Evolutionary conservation across 2,797 vertebrate species (phyloP).

Genomic region (Glyptemys insculpta): DNA sequence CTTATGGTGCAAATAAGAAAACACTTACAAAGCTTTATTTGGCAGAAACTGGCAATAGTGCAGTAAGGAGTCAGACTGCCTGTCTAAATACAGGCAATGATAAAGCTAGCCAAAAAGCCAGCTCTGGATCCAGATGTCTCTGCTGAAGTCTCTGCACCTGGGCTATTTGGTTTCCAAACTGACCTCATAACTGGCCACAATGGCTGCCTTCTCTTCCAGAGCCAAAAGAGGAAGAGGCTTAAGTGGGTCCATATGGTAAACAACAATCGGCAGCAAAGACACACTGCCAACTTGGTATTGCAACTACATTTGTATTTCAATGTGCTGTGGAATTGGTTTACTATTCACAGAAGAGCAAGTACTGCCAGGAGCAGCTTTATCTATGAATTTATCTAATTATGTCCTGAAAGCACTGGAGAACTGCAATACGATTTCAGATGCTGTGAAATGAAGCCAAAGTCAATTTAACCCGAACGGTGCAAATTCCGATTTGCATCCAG

Average conservation of each 20-base stretch:
- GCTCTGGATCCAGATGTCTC: slow-evolving; percentile 74
- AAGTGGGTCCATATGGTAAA: slow-evolving; percentile 80
- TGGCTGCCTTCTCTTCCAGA: slow-evolving; percentile 63
- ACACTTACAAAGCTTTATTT: slow-evolving; percentile 27
- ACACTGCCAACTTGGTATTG: slow-evolving; percentile 70
- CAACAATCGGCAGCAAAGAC: slow-evolving; percentile 73
- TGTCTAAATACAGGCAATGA: slow-evolving; percentile 58
- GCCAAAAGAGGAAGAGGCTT: slow-evolving; percentile 77
- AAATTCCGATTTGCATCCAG: slow-evolving; percentile 45
- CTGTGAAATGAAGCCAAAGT: slow-evolving; percentile 73
- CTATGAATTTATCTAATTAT: slow-evolving; percentile 81
- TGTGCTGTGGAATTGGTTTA: slow-evolving; percentile 70
- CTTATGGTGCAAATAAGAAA: slow-evolving; percentile 34
- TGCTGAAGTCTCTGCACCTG: slow-evolving; percentile 78
- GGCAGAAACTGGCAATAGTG: slow-evolving; percentile 38
- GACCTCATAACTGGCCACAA: slow-evolving; percentile 75
- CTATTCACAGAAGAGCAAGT: slow-evolving; percentile 76
- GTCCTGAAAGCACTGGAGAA: slow-evolving; percentile 71
- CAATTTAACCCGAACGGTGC: slow-evolving; percentile 72
- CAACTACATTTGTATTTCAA: slow-evolving; percentile 74
- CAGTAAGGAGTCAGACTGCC: slow-evolving; percentile 39
- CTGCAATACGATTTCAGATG: slow-evolving; percentile 74
- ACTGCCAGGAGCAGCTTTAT: slow-evolving; percentile 77
- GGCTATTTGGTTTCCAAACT: slow-evolving; percentile 71
- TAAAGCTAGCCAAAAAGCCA: slow-evolving; percentile 28